A percentile compares a stretch with the other conserved stretches of the same genome.
Conservation (phyloP, 2,888 invertebrate genomes). For the Chirona hameri region DNA sequence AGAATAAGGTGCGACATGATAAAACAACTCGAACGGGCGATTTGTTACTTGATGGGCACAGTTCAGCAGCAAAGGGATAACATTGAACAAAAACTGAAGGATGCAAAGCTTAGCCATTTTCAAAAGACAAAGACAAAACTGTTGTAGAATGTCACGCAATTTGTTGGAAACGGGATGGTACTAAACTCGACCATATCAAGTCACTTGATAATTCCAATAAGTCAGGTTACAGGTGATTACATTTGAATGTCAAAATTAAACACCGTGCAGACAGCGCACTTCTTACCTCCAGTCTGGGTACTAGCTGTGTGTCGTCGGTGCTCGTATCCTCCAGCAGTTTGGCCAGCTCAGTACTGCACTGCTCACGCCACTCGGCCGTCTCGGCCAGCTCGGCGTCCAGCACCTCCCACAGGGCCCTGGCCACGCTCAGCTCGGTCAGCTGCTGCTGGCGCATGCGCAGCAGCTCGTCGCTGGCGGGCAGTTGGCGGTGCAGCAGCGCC, state of each 20-base stretch:
- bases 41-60: not conserved
- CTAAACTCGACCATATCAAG: no score
- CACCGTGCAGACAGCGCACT: no score
- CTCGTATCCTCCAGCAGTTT: conserved; percentile 48
- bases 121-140: no score
- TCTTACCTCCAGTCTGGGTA: conserved; percentile 44
- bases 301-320: conserved; percentile 46
- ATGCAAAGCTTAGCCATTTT: no score
- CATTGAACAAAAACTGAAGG: no score
- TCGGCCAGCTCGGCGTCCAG: conserved; percentile 37
- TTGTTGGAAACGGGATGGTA: no score
- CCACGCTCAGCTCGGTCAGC: conserved; percentile 12
- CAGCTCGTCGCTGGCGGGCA: conserved; percentile 36
- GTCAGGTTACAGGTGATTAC: no score
- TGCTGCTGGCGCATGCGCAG: conserved; percentile 36
- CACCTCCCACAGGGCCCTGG: conserved; percentile 31
- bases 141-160: no score
- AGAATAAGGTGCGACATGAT: no score
- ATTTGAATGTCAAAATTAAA: no score
- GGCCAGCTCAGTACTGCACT: conserved; percentile 49
- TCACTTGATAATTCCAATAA: no score
- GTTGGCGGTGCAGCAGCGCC: conserved; percentile 36
- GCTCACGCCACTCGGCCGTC: conserved; percentile 45
- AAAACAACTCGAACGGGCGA: no score
- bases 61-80: not conserved